Evolutionary conservation across 2,797 vertebrate species (phyloP).

Genomic region (Macrochelys suwanniensis): DNA sequence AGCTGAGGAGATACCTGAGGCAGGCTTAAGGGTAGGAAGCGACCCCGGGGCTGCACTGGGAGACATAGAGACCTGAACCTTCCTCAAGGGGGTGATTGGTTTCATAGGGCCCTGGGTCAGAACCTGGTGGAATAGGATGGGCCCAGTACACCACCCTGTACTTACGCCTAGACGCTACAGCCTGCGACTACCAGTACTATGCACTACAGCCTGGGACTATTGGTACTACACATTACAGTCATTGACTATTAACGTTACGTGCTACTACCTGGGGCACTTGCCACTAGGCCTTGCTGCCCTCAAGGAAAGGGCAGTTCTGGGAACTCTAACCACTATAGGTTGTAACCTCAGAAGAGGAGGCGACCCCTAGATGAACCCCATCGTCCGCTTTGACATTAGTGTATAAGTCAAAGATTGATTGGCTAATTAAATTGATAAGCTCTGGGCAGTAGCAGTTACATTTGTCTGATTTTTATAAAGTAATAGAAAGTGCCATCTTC

Average conservation of each 20-base stretch:
- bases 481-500: not conserved
- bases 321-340: not conserved
- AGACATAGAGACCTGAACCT: not conserved
- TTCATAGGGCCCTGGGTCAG: not conserved
- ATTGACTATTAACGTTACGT: not conserved
- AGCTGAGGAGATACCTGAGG: not conserved
- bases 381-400: not conserved
- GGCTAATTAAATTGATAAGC: not conserved
- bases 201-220: no score
- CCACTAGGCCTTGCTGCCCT: no score
- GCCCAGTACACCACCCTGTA: not conserved
- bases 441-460: not conserved
- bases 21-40: not conserved
- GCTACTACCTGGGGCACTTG: no score
- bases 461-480: not conserved
- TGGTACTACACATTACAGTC: no score
- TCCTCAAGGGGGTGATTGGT: not conserved
- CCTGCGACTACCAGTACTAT: not conserved
- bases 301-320: no score
- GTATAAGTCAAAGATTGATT: conserved; percentile 9
- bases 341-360: not conserved
- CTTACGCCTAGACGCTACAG: not conserved
- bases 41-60: not conserved
- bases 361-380: no score
- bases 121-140: not conserved